phyloP scores from a whole-genome alignment of 2,888 invertebrate genomes.

The Blastobasis adustella region DNA sequence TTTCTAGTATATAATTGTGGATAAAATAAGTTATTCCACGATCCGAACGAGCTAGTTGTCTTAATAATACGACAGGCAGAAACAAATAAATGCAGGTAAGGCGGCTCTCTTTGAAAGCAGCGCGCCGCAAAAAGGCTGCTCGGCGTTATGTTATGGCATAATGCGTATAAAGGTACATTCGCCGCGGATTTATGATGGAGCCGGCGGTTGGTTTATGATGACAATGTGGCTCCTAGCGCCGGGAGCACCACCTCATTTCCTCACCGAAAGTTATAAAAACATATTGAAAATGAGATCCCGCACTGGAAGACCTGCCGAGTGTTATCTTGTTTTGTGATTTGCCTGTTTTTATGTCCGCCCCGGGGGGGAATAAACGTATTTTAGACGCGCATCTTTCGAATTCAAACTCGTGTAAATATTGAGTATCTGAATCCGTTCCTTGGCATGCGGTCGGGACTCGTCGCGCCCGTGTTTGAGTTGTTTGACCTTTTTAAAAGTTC shows the following conservation, averaged over 20 bases:
- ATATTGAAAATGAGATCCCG: constrained; percentile 74
- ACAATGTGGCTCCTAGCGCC: constrained; percentile 61
- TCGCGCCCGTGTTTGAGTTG: too few relatives aligned
- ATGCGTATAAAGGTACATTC: constrained; percentile 72
- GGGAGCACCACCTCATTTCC: constrained; percentile 71
- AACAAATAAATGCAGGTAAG: too few relatives aligned
- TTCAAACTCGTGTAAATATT: constrained; percentile 27
- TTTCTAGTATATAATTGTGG: too few relatives aligned
- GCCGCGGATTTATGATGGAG: constrained; percentile 68
- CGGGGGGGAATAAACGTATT: constrained; percentile 53
- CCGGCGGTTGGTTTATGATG: constrained; percentile 69
- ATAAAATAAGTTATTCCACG: too few relatives aligned
- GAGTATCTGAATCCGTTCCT: constrained; percentile 8
- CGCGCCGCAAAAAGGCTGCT: constrained; percentile 41
- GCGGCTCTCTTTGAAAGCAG: constrained; percentile 58
- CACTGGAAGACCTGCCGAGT: constrained; percentile 59
- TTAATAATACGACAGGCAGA: too few relatives aligned
- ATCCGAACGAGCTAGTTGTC: too few relatives aligned
- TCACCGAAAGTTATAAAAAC: constrained; percentile 73
- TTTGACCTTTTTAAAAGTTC: too few relatives aligned
- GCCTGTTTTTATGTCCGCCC: constrained; percentile 63
- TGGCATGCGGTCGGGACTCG: not conserved
- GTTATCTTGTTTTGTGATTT: constrained; percentile 72
- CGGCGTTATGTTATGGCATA: constrained; percentile 66
- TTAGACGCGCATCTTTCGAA: constrained; percentile 38